phyloP scores from a whole-genome alignment of 2,797 vertebrate species.

The Eidolon dupreanum region DNA sequence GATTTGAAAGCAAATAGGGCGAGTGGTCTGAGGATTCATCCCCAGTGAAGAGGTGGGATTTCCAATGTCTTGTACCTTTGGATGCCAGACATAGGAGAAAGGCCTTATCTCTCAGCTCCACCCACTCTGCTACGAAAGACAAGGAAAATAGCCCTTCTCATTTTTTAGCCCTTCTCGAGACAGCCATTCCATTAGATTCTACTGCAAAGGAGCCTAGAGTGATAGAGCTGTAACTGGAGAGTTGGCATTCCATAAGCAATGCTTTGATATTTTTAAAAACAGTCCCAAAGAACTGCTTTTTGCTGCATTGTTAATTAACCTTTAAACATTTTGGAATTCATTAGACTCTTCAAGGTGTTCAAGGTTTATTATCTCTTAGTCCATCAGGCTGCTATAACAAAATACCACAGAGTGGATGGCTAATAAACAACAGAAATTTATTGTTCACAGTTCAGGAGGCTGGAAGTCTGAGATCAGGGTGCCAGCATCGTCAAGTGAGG shows the following conservation, averaged over 20 bases:
- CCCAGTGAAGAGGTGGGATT: background rate
- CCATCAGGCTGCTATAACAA: background rate
- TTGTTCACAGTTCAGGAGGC: background rate
- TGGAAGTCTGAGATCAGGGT: background rate
- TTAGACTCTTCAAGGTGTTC: conserved; percentile 4
- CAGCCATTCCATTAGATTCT: background rate
- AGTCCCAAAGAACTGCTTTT: background rate
- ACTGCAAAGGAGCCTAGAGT: background rate
- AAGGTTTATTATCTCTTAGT: conserved; percentile 1
- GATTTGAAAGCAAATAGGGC: background rate
- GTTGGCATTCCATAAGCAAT: background rate
- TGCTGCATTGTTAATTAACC: background rate
- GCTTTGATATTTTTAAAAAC: background rate
- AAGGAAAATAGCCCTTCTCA: background rate
- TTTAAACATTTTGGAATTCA: conserved; percentile 13
- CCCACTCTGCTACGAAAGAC: background rate
- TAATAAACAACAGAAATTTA: background rate
- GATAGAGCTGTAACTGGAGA: background rate
- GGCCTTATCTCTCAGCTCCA: background rate
- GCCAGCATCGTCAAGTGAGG: background rate
- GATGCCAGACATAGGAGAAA: background rate
- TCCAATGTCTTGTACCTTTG: background rate
- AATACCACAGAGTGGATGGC: background rate
- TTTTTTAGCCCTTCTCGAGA: background rate
- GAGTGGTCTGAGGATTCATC: background rate